phyloP scores from a whole-genome alignment of 2,797 vertebrate genomes.

The Halcyon badia region DNA sequence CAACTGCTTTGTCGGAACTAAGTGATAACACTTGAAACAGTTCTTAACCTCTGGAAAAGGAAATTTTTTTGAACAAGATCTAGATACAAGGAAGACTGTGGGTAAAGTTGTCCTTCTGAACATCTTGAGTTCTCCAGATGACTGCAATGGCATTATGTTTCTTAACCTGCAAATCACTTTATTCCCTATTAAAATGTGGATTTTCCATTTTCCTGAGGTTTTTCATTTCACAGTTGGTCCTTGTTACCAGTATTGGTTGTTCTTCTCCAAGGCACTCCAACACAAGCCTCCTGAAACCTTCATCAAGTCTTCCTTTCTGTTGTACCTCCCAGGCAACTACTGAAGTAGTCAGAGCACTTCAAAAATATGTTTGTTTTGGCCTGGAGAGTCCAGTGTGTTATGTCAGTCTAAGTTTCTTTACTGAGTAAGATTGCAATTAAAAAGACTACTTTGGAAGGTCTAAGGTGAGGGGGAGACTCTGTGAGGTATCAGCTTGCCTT shows the following conservation, averaged over 20 bases:
- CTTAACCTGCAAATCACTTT: neutral
- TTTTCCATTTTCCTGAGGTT: neutral
- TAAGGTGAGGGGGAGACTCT: neutral
- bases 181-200: neutral
- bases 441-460: neutral
- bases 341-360: neutral
- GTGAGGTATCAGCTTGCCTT: neutral
- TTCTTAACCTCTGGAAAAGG: neutral
- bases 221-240: neutral
- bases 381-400: neutral
- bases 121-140: neutral
- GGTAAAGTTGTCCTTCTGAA: neutral
- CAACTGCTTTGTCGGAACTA: neutral
- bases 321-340: neutral
- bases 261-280: neutral
- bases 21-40: neutral
- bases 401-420: neutral
- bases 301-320: neutral
- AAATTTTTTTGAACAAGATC: neutral
- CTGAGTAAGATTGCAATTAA: neutral
- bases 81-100: neutral
- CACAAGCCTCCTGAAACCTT: neutral
- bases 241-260: neutral
- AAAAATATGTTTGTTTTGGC: rapidly evolving
- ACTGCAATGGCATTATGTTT: neutral